Conservation (phyloP, 2,888 invertebrate genomes). For the Ochlodes sylvanus region DNA sequence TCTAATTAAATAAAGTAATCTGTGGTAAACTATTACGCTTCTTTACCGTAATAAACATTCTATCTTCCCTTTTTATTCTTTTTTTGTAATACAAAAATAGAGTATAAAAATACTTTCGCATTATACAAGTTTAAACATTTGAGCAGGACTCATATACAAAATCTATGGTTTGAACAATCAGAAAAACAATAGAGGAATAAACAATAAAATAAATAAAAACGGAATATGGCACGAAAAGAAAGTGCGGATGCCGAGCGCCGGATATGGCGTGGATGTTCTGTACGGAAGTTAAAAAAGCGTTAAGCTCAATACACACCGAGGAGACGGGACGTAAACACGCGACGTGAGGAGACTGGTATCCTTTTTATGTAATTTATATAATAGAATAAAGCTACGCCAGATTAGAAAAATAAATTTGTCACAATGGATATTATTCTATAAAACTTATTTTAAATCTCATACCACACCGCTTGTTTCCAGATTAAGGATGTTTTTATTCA, state of each 20-base stretch:
- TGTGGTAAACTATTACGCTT: too few species aligned
- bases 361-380: too few species aligned
- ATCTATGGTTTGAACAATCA: neutral
- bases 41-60: too few species aligned
- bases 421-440: too few species aligned
- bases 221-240: constrained; percentile 34
- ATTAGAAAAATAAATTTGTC: too few species aligned
- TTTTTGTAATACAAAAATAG: too few species aligned
- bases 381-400: too few species aligned
- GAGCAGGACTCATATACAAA: neutral
- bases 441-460: too few species aligned
- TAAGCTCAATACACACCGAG: constrained; percentile 6
- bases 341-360: neutral
- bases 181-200: constrained; percentile 22
- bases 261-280: constrained; percentile 63
- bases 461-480: too few species aligned
- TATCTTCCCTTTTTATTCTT: too few species aligned
- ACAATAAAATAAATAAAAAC: constrained; percentile 28
- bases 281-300: constrained; percentile 38
- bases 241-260: constrained; percentile 46
- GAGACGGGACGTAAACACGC: neutral
- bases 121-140: neutral
- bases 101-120: neutral
- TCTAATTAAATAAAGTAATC: too few species aligned
- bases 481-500: too few species aligned